Evolutionary conservation across 1,140 invertebrate genomes (phyloP).

Genomic region (Ladona fulva): DNA sequence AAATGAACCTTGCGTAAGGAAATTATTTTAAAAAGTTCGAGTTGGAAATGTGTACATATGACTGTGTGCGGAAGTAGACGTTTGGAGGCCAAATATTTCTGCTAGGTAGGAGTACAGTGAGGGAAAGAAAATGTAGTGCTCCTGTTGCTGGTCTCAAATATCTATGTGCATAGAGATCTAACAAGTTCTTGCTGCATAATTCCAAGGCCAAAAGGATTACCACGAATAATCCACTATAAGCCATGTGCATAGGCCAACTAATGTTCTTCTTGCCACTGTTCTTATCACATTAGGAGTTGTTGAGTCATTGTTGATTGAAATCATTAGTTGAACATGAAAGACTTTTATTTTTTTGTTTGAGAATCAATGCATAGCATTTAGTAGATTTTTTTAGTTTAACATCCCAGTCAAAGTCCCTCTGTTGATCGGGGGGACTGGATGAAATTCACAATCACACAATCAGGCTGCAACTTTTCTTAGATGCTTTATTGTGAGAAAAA

Average conservation of each 20-base stretch:
- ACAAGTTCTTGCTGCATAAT: too few species aligned
- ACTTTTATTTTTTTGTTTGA: background rate
- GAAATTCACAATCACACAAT: background rate
- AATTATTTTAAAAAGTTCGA: background rate
- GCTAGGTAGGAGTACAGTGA: background rate
- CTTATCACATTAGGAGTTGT: too few species aligned
- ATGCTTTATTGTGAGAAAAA: background rate
- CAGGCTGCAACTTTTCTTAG: background rate
- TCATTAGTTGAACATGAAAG: background rate
- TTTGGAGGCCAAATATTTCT: background rate
- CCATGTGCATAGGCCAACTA: too few species aligned
- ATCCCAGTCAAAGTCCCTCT: too few species aligned
- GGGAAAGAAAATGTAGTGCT: background rate
- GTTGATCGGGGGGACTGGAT: too few species aligned
- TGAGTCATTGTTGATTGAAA: background rate
- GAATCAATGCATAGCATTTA: background rate
- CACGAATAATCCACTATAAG: too few species aligned
- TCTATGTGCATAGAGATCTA: too few species aligned
- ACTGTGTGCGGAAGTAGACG: background rate
- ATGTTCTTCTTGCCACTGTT: too few species aligned
- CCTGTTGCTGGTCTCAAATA: background rate
- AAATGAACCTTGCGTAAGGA: slow-evolving; percentile 18
- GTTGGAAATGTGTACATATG: background rate
- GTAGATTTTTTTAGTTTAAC: background rate
- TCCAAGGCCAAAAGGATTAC: too few species aligned